These are phyloP conservation scores for Hermaeophaga mercurialis DNA, from an alignment of 2,888 invertebrate species.

Conservation along the genomic window DNA sequence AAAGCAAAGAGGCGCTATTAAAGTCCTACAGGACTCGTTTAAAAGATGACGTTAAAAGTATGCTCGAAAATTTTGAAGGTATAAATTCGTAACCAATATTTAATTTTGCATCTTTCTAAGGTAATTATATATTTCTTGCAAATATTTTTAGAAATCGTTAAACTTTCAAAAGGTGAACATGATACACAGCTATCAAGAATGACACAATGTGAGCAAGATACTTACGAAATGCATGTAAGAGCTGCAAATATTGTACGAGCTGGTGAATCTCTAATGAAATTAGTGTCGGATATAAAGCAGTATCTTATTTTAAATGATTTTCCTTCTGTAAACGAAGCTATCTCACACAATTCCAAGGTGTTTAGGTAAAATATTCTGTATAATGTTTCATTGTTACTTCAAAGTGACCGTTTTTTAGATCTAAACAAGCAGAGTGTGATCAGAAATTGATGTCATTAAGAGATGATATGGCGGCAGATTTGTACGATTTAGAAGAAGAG, in stretches of 20 bases:
- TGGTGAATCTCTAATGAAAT: constrained; percentile 94
- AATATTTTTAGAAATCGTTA: constrained; percentile 77
- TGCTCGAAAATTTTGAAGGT: constrained; percentile 97
- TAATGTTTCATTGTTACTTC: background rate
- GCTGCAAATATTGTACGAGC: constrained; percentile 96
- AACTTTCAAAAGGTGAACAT: constrained; percentile 86
- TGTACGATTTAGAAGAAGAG: constrained; percentile 91
- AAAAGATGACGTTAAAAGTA: constrained; percentile 96
- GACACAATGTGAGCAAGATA: constrained; percentile 94
- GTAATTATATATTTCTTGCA: background rate
- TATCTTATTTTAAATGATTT: constrained; percentile 98
- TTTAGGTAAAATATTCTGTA: constrained; percentile 65
- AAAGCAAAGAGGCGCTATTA: constrained; percentile 92
- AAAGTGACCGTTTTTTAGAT: constrained; percentile 58
- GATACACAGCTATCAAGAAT: constrained; percentile 88
- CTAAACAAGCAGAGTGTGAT: constrained; percentile 91
- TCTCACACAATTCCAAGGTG: constrained; percentile 88
- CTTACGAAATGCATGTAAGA: constrained; percentile 95
- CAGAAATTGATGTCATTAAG: constrained; percentile 88
- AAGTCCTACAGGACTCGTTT: constrained; percentile 94
- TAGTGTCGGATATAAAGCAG: constrained; percentile 97
- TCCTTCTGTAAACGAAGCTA: constrained; percentile 96
- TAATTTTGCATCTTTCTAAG: background rate
- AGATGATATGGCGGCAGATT: constrained; percentile 94
- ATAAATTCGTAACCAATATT: constrained; percentile 37